Conservation (phyloP, 2,113 vertebrate genomes). For the Pithys albifrons region DNA sequence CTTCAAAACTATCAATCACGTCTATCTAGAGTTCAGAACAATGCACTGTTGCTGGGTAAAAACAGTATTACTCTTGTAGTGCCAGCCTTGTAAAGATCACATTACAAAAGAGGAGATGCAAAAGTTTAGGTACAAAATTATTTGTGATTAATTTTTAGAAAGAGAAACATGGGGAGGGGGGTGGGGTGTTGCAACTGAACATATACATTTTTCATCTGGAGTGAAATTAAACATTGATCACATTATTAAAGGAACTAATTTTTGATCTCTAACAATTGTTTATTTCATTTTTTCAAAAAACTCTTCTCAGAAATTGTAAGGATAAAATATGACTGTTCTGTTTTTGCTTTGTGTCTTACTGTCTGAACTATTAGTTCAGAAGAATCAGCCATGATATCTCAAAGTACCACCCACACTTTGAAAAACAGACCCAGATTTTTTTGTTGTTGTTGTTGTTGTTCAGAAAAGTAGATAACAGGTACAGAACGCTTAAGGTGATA, state of each 20-base stretch:
- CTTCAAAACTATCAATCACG: neutral
- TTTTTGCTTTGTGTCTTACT: neutral
- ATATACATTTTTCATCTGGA: neutral
- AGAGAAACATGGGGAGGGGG: fast-evolving
- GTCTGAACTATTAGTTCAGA: neutral
- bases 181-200: neutral
- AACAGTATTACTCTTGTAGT: neutral
- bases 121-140: neutral
- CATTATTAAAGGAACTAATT: neutral
- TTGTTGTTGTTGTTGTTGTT: neutral
- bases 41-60: neutral
- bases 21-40: neutral
- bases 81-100: neutral
- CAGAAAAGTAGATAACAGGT: neutral
- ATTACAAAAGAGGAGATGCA: neutral
- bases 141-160: neutral
- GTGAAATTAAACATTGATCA: neutral
- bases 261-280: neutral
- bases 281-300: neutral
- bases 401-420: neutral
- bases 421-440: neutral
- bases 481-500: neutral
- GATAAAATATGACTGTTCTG: neutral
- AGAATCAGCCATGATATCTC: neutral
- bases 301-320: neutral